Evolutionary conservation across 2,888 invertebrate genomes (phyloP).

Genomic region (Adineta ricciae): DNA sequence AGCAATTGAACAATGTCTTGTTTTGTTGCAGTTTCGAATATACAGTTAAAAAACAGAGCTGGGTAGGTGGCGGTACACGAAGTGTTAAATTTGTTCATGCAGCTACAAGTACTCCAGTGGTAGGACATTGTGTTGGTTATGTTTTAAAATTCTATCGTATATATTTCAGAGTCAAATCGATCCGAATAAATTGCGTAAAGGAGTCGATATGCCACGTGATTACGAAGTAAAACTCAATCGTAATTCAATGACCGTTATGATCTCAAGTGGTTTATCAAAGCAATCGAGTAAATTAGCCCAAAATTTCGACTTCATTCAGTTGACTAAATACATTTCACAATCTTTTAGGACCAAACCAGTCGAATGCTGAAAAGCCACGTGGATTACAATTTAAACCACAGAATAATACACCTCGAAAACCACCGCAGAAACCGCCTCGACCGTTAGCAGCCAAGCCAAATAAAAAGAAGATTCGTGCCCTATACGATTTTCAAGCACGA

Average conservation of each 20-base stretch:
- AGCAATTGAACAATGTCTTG: background rate
- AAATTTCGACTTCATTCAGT: background rate
- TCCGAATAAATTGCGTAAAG: background rate
- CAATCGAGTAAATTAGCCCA: background rate
- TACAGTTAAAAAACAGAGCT: constrained; percentile 59
- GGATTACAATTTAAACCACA: background rate
- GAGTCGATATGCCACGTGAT: constrained; percentile 12
- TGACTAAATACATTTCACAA: too few relatives aligned
- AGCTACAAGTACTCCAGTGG: background rate
- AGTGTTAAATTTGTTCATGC: constrained; percentile 53
- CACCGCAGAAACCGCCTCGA: background rate
- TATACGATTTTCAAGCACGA: constrained; percentile 14
- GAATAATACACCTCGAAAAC: background rate
- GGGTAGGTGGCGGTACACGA: constrained; percentile 57
- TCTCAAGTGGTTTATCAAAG: background rate
- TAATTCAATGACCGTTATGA: background rate
- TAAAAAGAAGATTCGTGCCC: background rate
- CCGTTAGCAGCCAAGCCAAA: background rate
- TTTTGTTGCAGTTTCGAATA: constrained; percentile 54
- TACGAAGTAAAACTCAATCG: background rate
- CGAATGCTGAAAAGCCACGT: background rate
- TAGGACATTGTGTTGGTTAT: background rate
- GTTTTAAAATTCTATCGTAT: too few relatives aligned
- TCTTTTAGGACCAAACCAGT: background rate
- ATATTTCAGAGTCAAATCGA: background rate